Base-by-base conservation (phyloP, 1,140 invertebrate species). In the Pogonognathellus flavescens region DNA sequence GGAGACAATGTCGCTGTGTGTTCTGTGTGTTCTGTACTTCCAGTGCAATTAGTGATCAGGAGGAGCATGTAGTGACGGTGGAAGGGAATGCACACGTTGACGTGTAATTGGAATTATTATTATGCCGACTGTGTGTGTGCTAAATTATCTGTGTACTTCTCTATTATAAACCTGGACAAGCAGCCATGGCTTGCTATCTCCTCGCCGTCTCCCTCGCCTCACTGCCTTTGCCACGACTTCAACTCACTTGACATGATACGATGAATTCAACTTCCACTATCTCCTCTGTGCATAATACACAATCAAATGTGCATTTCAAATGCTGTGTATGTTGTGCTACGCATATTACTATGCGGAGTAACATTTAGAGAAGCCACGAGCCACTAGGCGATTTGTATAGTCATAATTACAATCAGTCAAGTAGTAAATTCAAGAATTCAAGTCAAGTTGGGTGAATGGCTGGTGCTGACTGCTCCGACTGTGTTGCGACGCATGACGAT, bases 371-470 rank as follows among this genome's bases (percentile, higher is more conserved):
- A 13, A 25, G 11, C 62, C 62, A 14, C 62, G 20, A 10, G 25
- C 20, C n/a, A n/a, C 10, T 25, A 25, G 22, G 11, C 62, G 49
- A 76, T 76, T 76, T 76, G 70, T 76, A 76, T 31, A 41, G 31
- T 76, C 70, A 76, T 76, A 76, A 76, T 76, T 76, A 76, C 70
- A 76, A 76, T 76, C 70, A 76, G 70, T 18, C 70, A 76, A 18
- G 31, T 41, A 41, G 31, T 76, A 76, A 70, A 76, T 76, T 76
- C 41, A 76, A 76, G 25, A 76, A 76, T 76, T 50, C 70, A 50
- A 76, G 70, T 76, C 70, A 76, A 76, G 70, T 76, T 76, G 70
- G 18, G 25, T 76, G 31, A 8, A 50, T 76, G 41, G 14, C 70
- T 76, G 41, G 70, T 76, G 70, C 70, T 76, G 70, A 76, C 70